A percentile compares a stretch with the other conserved stretches of the same genome.
Conservation (phyloP, 2,113 vertebrate species). For the Sakesphorus luctuosus region DNA sequence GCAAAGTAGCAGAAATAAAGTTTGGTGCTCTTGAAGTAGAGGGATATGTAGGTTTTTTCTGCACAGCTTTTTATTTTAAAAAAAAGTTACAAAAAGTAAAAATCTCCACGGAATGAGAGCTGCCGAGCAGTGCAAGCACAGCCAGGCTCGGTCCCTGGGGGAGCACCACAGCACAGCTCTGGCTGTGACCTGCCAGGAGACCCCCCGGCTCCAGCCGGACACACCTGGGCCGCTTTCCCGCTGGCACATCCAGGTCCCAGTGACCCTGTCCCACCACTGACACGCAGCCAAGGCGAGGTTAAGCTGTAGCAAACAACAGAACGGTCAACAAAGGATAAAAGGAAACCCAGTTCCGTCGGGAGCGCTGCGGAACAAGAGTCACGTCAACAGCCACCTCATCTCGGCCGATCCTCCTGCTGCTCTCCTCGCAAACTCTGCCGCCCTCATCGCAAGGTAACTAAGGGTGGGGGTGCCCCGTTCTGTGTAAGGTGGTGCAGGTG, state of each 20-base stretch:
- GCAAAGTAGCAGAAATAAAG: neutral
- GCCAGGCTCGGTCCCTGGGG: fast-evolving
- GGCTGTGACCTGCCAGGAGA: neutral
- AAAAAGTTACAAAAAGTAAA: neutral
- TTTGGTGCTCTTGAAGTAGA: neutral
- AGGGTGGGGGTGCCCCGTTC: neutral
- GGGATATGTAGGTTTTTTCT: neutral
- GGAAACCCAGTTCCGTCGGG: neutral
- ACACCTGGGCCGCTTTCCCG: fast-evolving
- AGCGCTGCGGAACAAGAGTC: fast-evolving
- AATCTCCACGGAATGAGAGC: neutral
- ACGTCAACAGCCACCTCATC: neutral
- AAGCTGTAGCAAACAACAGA: neutral
- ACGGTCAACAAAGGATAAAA: neutral
- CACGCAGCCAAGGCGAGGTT: fast-evolving
- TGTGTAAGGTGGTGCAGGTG: neutral
- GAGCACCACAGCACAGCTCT: fast-evolving
- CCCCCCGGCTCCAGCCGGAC: fast-evolving
- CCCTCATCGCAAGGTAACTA: neutral
- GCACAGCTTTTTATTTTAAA: neutral
- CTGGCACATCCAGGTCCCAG: neutral
- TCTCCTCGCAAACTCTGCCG: fast-evolving
- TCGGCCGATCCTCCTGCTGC: neutral
- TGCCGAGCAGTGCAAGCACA: neutral
- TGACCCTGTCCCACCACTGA: fast-evolving